Evolutionary conservation across 2,113 vertebrate species (phyloP).

Genomic region (Tragelaphus imberbis): DNA sequence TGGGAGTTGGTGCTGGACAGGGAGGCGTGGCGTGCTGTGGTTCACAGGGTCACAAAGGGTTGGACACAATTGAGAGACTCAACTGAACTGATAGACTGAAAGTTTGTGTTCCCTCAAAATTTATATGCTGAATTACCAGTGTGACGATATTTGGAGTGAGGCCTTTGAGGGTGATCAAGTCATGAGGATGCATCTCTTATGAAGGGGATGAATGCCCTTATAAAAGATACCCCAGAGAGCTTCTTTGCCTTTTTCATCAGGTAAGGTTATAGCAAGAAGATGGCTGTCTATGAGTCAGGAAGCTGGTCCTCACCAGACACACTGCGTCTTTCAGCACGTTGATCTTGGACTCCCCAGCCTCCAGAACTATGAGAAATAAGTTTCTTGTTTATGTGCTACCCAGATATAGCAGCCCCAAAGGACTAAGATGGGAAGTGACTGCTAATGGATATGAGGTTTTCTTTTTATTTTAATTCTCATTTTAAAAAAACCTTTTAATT

Average conservation of each 20-base stretch:
- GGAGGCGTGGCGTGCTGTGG: accelerated
- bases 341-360: neutral
- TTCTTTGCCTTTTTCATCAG: neutral
- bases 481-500: neutral
- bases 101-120: neutral
- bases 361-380: neutral
- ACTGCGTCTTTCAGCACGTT: neutral
- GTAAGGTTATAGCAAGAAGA: neutral
- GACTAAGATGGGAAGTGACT: neutral
- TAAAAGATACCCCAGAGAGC: neutral
- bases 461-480: neutral
- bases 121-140: neutral
- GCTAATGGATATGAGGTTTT: neutral
- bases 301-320: neutral
- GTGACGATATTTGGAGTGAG: neutral
- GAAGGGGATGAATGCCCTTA: neutral
- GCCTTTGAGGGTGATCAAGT: neutral
- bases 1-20: neutral
- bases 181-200: neutral
- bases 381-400: neutral
- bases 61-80: neutral
- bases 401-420: neutral
- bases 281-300: neutral
- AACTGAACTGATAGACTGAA: neutral
- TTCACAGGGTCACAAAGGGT: neutral